Evolutionary conservation across 2,797 vertebrate species (phyloP).

Genomic region (Mastacembelus armatus): DNA sequence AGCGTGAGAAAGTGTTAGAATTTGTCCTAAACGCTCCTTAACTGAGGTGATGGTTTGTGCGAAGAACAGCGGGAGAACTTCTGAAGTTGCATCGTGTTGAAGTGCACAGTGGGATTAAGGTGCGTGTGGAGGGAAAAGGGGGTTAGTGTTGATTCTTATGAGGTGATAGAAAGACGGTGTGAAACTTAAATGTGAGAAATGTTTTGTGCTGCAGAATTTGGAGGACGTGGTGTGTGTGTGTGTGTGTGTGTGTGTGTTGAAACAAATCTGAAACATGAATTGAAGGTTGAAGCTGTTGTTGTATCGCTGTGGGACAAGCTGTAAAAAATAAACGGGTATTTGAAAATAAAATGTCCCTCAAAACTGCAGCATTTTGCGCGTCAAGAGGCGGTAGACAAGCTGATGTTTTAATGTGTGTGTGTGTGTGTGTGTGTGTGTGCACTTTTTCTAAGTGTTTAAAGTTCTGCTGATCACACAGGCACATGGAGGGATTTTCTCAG

Average conservation of each 20-base stretch:
- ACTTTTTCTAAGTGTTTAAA: background rate
- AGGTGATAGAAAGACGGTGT: background rate
- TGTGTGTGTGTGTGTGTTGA: constrained; percentile 11
- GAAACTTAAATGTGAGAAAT: constrained; percentile 16
- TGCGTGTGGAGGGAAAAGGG: background rate
- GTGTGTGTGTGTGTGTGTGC: background rate
- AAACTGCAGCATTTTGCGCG: background rate
- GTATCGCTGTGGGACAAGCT: background rate
- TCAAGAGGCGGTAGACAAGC: background rate
- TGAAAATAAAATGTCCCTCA: background rate
- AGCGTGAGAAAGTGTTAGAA: background rate
- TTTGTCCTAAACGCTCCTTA: background rate
- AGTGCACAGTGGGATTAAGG: background rate
- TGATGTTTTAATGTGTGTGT: background rate
- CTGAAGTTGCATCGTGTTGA: background rate
- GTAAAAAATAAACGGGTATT: background rate
- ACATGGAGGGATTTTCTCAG: background rate
- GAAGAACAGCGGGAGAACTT: background rate
- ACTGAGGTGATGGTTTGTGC: background rate
- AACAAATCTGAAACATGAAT: constrained; percentile 12
- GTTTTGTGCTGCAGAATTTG: constrained; percentile 29
- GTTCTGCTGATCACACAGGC: background rate
- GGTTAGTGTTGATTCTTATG: constrained; percentile 14
- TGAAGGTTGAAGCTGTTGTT: background rate
- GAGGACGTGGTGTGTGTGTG: constrained; percentile 1